Percentiles rank a stretch among this genome's conserved stretches.
phyloP scores from a whole-genome alignment of 2,113 vertebrate genomes.

The Aix galericulata region DNA sequence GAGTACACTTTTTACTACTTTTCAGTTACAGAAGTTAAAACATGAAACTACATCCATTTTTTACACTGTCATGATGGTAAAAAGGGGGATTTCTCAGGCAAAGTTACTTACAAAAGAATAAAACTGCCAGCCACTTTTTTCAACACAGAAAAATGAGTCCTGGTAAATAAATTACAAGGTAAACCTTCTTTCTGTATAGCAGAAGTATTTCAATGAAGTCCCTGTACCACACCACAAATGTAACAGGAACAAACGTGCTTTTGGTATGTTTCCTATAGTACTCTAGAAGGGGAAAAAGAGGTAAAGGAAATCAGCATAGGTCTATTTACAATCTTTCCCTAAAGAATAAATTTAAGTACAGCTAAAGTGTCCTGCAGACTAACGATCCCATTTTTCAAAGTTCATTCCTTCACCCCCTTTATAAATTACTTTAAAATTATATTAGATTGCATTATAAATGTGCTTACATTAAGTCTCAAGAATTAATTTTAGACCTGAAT shows the following conservation, averaged over 20 bases:
- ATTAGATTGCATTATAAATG: background rate
- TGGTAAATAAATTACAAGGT: background rate
- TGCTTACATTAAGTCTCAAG: background rate
- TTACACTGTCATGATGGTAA: background rate
- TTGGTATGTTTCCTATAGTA: background rate
- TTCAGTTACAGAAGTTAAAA: conserved; percentile 36
- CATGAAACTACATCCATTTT: background rate
- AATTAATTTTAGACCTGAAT: background rate
- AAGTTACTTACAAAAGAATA: background rate
- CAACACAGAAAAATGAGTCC: background rate
- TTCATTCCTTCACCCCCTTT: background rate
- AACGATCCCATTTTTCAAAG: background rate
- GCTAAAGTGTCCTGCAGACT: background rate
- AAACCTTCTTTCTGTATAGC: background rate
- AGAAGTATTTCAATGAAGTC: background rate
- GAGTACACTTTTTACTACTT: background rate
- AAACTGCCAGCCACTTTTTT: background rate
- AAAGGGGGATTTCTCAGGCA: background rate
- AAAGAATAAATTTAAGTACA: background rate
- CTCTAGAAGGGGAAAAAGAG: background rate
- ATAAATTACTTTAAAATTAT: background rate
- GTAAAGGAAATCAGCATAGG: background rate
- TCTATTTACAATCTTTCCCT: background rate
- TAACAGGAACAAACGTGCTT: background rate
- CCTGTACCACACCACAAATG: background rate